These are phyloP conservation scores for Thamnaconus septentrionalis DNA, from an alignment of 2,113 vertebrate genomes.

Conservation along the genomic window DNA sequence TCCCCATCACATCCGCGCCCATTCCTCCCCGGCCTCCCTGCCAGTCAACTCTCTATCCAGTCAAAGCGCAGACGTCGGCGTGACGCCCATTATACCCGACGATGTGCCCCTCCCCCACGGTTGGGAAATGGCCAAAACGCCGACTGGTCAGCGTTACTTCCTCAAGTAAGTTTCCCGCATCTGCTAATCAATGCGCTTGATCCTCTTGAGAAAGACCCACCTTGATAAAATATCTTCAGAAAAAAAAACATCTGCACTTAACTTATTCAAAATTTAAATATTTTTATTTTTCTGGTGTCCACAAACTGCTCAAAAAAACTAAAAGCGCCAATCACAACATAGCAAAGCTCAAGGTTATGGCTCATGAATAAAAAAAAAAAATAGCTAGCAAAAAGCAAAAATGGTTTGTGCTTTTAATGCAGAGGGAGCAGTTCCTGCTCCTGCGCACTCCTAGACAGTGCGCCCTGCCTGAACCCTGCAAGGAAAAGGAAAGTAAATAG, in stretches of 20 bases:
- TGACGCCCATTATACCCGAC: conserved; percentile 82
- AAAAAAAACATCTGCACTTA: no score
- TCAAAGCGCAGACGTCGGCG: conserved; percentile 82
- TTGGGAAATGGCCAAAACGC: conserved; percentile 97
- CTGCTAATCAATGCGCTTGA: conserved; percentile 11
- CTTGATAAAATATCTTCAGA: no score
- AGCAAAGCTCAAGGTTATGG: no score
- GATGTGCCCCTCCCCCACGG: conserved; percentile 91
- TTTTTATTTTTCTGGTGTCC: no score
- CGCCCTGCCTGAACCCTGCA: background rate
- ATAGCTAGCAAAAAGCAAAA: no score
- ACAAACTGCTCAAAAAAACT: no score
- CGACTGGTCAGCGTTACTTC: conserved; percentile 93
- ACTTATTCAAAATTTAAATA: no score
- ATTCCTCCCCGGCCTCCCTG: conserved; percentile 91
- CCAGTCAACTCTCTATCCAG: conserved; percentile 78
- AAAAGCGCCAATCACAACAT: no score
- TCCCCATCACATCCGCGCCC: conserved; percentile 89
- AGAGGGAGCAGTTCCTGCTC: no score
- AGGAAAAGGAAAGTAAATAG: background rate
- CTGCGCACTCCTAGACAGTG: background rate
- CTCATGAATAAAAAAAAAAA: no score
- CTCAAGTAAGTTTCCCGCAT: conserved; percentile 85
- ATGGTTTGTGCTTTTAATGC: no score
- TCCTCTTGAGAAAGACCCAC: conserved; percentile 1